Percentiles rank a stretch among this genome's conserved stretches.
phyloP scores from a whole-genome alignment of 2,888 invertebrate genomes.

The Coenonympha glycerion region DNA sequence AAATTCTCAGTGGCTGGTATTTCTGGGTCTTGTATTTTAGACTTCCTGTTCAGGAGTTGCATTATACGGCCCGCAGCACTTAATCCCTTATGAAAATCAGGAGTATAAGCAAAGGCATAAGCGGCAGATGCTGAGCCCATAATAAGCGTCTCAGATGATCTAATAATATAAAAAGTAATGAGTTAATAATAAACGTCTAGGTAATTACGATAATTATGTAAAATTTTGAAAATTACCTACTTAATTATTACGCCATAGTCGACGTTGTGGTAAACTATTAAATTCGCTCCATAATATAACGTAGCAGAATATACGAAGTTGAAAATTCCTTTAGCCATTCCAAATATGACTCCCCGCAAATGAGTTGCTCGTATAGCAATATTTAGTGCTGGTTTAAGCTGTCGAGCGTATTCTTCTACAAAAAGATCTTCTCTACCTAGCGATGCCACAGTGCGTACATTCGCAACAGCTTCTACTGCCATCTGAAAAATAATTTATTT shows the following conservation, averaged over 20 bases:
- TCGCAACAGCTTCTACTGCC: constrained; percentile 85
- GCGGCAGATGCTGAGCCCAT: constrained; percentile 82
- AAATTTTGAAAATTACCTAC: constrained; percentile 59
- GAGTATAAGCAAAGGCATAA: constrained; percentile 81
- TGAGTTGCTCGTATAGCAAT: constrained; percentile 78
- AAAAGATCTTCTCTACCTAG: constrained; percentile 82
- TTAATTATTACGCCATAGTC: constrained; percentile 79
- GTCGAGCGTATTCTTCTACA: constrained; percentile 76
- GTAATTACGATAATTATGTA: neutral
- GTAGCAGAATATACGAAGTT: constrained; percentile 83
- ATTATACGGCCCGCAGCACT: constrained; percentile 82
- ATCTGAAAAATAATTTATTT: constrained; percentile 52
- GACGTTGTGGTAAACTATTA: constrained; percentile 77
- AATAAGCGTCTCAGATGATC: constrained; percentile 82
- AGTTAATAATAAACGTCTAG: neutral
- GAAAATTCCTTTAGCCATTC: constrained; percentile 81
- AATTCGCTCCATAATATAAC: constrained; percentile 82
- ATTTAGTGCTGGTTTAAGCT: constrained; percentile 76
- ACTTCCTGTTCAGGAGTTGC: constrained; percentile 76
- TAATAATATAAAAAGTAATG: constrained; percentile 39
- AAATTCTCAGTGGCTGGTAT: constrained; percentile 48
- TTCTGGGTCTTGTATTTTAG: constrained; percentile 72
- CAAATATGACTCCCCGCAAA: constrained; percentile 81
- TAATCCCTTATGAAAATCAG: constrained; percentile 87
- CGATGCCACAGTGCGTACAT: constrained; percentile 85